phyloP scores from a whole-genome alignment of 2,797 vertebrate species.

The Sparus aurata region DNA sequence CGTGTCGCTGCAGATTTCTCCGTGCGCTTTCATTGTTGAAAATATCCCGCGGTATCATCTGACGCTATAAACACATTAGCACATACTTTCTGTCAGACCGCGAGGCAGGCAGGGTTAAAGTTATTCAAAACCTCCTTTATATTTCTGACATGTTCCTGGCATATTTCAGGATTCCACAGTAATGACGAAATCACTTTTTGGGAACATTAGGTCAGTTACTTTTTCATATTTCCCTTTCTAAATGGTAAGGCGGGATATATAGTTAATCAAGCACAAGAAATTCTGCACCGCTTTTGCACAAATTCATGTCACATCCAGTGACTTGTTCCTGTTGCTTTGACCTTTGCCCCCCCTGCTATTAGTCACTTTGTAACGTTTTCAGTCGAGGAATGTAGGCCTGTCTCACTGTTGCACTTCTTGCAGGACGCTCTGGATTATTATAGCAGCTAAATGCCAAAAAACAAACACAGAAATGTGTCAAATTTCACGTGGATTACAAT shows the following conservation, averaged over 20 bases:
- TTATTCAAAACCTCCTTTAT: constrained; percentile 78
- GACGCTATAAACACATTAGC: constrained; percentile 69
- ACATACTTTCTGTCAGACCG: constrained; percentile 65
- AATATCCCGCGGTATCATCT: constrained; percentile 45
- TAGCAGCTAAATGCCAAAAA: constrained; percentile 33
- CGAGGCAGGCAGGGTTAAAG: constrained; percentile 60
- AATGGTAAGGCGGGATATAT: constrained; percentile 54
- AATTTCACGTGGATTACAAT: constrained; percentile 6
- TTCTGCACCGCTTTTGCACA: constrained; percentile 45
- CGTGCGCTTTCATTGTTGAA: constrained; percentile 4
- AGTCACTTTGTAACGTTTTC: constrained; percentile 74
- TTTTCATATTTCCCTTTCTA: constrained; percentile 63
- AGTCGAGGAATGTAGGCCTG: constrained; percentile 70
- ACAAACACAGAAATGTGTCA: constrained; percentile 28
- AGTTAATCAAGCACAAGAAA: constrained; percentile 51
- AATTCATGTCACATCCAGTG: constrained; percentile 67
- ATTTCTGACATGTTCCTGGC: constrained; percentile 80
- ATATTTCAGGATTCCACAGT: constrained; percentile 77
- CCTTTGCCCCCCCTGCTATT: constrained; percentile 71
- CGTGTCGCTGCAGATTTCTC: not conserved
- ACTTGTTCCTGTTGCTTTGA: constrained; percentile 80
- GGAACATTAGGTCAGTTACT: constrained; percentile 65
- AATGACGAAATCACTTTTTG: constrained; percentile 76
- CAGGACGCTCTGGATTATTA: constrained; percentile 31
- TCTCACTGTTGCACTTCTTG: constrained; percentile 52